Percentiles rank a stretch among this genome's conserved stretches.
Evolutionary conservation across 2,113 vertebrate genomes (phyloP).

Genomic region (Ptychochromis oligacanthus): DNA sequence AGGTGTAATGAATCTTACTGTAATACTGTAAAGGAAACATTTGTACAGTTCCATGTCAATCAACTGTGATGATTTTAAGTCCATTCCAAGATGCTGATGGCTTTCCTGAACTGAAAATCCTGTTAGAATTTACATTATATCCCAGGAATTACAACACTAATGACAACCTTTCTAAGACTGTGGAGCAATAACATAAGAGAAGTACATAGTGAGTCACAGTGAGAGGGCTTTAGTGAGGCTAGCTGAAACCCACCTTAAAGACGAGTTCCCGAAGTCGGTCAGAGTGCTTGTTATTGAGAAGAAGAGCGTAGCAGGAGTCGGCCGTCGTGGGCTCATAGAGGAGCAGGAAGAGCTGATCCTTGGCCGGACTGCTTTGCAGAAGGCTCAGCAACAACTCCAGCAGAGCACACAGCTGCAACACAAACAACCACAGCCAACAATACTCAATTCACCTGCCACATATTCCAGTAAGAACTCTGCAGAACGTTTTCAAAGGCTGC

Average conservation of each 20-base stretch:
- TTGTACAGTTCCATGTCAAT: too few species aligned
- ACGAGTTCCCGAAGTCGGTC: slow-evolving; percentile 91
- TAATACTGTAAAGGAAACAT: too few species aligned
- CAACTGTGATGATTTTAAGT: too few species aligned
- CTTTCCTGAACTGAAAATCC: too few species aligned
- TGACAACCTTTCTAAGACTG: too few species aligned
- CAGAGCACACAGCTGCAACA: slow-evolving; percentile 85
- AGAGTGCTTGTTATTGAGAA: slow-evolving; percentile 91
- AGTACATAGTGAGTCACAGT: too few species aligned
- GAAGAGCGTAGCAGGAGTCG: slow-evolving; percentile 92
- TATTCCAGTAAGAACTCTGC: not conserved
- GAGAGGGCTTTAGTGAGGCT: not conserved
- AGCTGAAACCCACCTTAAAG: slow-evolving; percentile 85
- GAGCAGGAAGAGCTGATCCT: slow-evolving; percentile 93
- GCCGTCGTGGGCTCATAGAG: slow-evolving; percentile 93
- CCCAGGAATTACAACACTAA: too few species aligned
- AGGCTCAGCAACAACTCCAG: slow-evolving; percentile 89
- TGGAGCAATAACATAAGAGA: too few species aligned
- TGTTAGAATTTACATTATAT: too few species aligned
- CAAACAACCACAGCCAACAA: slow-evolving; percentile 4
- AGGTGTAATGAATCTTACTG: not conserved
- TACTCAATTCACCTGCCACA: not conserved
- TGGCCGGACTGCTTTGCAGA: slow-evolving; percentile 86
- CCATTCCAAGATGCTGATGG: too few species aligned
- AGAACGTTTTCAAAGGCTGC: not conserved